phyloP scores from a whole-genome alignment of 2,113 vertebrate genomes.

The Collichthys lucidus region DNA sequence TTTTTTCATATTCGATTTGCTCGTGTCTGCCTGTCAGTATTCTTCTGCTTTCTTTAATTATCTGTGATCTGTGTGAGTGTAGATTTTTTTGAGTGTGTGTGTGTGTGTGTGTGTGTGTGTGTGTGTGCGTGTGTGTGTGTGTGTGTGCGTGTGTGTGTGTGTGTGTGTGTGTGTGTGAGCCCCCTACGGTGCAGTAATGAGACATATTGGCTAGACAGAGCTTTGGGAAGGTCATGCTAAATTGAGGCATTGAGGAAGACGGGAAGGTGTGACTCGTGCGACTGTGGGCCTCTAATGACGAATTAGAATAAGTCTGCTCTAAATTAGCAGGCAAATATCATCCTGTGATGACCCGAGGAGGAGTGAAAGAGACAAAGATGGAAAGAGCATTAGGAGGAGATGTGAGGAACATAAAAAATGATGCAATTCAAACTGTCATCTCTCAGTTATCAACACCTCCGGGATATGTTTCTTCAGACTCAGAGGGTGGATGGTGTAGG shows the following conservation, averaged over 20 bases:
- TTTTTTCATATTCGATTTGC: slow-evolving; percentile 35
- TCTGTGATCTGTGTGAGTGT: slow-evolving; percentile 33
- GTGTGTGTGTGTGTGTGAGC: neutral
- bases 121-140: no score
- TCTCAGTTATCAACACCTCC: slow-evolving; percentile 43
- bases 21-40: slow-evolving; percentile 44
- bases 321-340: slow-evolving; percentile 48
- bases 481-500: neutral
- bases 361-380: slow-evolving; percentile 33
- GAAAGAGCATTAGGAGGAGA: neutral
- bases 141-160: no score
- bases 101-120: neutral
- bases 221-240: slow-evolving; percentile 73
- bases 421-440: slow-evolving; percentile 44
- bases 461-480: slow-evolving; percentile 15
- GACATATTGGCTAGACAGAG: slow-evolving; percentile 67
- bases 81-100: slow-evolving; percentile 6
- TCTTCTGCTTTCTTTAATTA: slow-evolving; percentile 52
- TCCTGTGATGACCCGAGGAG: slow-evolving; percentile 28
- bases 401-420: neutral
- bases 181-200: slow-evolving; percentile 76
- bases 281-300: slow-evolving; percentile 46
- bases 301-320: slow-evolving; percentile 55
- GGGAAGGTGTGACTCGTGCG: slow-evolving; percentile 49
- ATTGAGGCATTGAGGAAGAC: slow-evolving; percentile 61